A percentile compares a stretch with the other conserved stretches of the same genome.
Evolutionary conservation across 2,888 invertebrate species (phyloP).

Genomic region (Lamproptera curius): DNA sequence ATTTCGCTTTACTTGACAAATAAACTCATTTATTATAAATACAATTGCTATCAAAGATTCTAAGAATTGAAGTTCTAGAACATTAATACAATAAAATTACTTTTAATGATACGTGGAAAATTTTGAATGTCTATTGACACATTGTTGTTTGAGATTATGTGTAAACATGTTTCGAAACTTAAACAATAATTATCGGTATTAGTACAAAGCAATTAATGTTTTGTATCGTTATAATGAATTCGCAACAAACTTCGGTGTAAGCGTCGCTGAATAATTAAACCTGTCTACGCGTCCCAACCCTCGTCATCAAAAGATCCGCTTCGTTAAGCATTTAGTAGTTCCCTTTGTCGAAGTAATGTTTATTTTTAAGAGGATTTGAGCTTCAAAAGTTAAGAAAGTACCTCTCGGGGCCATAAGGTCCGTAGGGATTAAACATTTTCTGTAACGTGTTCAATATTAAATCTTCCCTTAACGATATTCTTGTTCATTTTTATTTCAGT

Average conservation of each 20-base stretch:
- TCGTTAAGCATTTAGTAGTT: slow-evolving; percentile 56
- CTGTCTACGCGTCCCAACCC: slow-evolving; percentile 41
- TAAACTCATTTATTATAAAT: too few species aligned
- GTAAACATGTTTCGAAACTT: background rate
- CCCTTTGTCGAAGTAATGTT: slow-evolving; percentile 33
- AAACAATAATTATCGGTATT: slow-evolving; percentile 5
- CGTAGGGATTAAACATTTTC: background rate
- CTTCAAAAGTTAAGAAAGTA: slow-evolving; percentile 14
- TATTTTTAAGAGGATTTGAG: slow-evolving; percentile 21
- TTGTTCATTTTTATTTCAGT: too few species aligned
- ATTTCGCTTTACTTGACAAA: too few species aligned
- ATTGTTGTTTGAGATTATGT: too few species aligned
- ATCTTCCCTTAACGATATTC: too few species aligned
- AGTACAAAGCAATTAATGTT: slow-evolving; percentile 10
- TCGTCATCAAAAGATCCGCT: slow-evolving; percentile 54
- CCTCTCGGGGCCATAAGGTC: background rate
- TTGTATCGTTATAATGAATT: slow-evolving; percentile 34
- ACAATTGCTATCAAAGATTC: too few species aligned
- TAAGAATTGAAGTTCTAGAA: too few species aligned
- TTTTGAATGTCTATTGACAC: too few species aligned
- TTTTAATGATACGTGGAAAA: too few species aligned
- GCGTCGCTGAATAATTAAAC: slow-evolving; percentile 63
- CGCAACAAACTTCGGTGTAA: slow-evolving; percentile 61
- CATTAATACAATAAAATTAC: too few species aligned
- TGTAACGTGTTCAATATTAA: background rate